Conservation (phyloP, 2,888 invertebrate genomes). For the Himalopsyche japonica region DNA sequence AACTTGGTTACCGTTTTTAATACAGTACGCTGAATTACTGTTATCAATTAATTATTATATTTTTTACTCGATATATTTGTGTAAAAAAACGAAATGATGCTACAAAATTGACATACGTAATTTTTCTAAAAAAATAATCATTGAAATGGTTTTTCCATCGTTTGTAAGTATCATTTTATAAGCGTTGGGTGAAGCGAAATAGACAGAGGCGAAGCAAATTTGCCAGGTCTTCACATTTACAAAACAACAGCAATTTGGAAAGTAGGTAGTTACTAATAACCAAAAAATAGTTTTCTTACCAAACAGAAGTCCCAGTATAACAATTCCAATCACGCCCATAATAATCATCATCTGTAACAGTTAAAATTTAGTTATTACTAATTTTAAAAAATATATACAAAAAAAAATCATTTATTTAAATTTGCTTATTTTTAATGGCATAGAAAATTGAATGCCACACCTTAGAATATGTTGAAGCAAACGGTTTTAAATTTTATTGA, state of each 20-base stretch:
- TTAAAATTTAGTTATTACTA: background rate
- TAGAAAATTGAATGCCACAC: too few species aligned
- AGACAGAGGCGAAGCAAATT: conserved; percentile 35
- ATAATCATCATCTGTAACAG: conserved; percentile 84
- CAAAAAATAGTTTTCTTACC: conserved; percentile 64
- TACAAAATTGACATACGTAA: too few species aligned
- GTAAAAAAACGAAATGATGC: too few species aligned
- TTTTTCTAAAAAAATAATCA: too few species aligned
- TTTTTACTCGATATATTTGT: too few species aligned
- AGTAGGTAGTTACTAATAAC: conserved; percentile 4
- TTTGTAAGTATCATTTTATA: conserved; percentile 17
- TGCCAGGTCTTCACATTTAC: conserved; percentile 19
- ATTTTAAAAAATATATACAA: background rate
- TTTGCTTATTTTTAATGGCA: too few species aligned
- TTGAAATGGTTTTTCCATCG: background rate
- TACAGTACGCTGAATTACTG: too few species aligned
- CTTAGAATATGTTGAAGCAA: too few species aligned
- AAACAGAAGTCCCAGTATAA: conserved; percentile 85
- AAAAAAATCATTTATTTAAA: too few species aligned
- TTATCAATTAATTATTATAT: too few species aligned
- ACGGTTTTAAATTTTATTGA: too few species aligned
- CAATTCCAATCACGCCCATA: conserved; percentile 81
- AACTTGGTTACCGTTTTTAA: too few species aligned
- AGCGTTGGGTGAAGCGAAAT: conserved; percentile 25
- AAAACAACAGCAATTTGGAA: conserved; percentile 22